These are phyloP conservation scores for Sphaerodactylus townsendi DNA, from an alignment of 2,113 vertebrate genomes.

Conservation along the genomic window DNA sequence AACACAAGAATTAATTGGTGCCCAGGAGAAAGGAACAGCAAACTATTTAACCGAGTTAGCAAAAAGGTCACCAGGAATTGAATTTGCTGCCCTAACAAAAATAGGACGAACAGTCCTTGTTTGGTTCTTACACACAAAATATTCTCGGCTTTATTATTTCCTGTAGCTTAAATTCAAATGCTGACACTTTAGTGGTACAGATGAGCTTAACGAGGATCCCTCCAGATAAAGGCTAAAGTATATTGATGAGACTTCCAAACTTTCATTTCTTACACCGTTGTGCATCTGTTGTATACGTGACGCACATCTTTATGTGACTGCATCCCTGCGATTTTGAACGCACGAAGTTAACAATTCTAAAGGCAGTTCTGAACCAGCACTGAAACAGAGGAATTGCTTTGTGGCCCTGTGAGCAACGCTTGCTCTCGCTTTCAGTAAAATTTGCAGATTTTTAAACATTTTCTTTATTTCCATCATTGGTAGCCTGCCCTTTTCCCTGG, in stretches of 20 bases:
- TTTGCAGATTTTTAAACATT: no score
- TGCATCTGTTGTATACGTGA: background rate
- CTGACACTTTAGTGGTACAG: conserved; percentile 27
- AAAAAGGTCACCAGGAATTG: conserved; percentile 37
- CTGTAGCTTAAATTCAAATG: background rate
- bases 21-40: background rate
- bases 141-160: conserved; percentile 38
- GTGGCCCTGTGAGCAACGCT: background rate
- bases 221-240: conserved; percentile 41
- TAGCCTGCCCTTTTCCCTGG: no score
- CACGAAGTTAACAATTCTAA: background rate
- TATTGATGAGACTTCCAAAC: conserved; percentile 37
- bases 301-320: conserved; percentile 5
- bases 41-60: conserved; percentile 40
- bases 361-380: background rate
- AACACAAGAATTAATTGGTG: conserved; percentile 7
- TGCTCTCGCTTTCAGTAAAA: no score
- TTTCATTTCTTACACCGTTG: background rate
- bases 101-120: conserved; percentile 19
- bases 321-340: background rate
- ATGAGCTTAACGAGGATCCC: background rate
- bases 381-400: background rate
- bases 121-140: background rate
- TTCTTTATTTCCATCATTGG: no score
- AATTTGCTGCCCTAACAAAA: conserved; percentile 31